A percentile compares a stretch with the other conserved stretches of the same genome.
Evolutionary conservation across 2,888 invertebrate genomes (phyloP).

Genomic region (Andrena fulva): DNA sequence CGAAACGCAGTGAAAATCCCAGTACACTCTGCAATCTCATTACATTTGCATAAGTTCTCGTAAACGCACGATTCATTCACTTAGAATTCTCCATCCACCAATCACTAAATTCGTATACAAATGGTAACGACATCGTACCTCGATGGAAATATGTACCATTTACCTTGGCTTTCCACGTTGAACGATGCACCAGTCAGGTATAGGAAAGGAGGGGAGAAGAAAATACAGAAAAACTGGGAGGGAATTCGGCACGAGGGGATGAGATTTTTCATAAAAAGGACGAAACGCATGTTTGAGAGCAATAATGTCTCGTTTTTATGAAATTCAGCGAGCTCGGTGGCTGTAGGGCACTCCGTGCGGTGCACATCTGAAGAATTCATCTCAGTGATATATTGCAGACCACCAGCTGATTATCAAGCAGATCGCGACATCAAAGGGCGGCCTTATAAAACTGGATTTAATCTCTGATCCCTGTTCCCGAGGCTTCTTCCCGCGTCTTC

Average conservation of each 20-base stretch:
- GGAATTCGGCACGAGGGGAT: not conserved
- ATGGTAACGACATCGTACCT: too few species aligned
- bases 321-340: constrained; percentile 55
- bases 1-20: too few species aligned
- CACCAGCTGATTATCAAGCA: constrained; percentile 61
- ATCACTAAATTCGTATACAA: too few species aligned
- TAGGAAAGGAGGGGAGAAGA: not conserved
- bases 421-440: constrained; percentile 57
- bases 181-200: not conserved
- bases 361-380: constrained; percentile 61
- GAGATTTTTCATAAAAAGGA: constrained; percentile 57
- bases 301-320: constrained; percentile 61
- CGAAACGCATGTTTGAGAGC: constrained; percentile 53
- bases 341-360: constrained; percentile 11
- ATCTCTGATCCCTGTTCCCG: constrained; percentile 46
- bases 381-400: constrained; percentile 57
- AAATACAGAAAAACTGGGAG: not conserved
- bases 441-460: constrained; percentile 62
- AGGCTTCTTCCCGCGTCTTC: constrained; percentile 28
- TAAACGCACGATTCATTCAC: too few species aligned
- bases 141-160: too few species aligned
- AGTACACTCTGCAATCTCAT: too few species aligned
- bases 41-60: too few species aligned
- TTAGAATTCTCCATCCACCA: too few species aligned
- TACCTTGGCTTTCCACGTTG: too few species aligned